Evolutionary conservation across 2,797 vertebrate genomes (phyloP).

Genomic region (Capromys pilorides): DNA sequence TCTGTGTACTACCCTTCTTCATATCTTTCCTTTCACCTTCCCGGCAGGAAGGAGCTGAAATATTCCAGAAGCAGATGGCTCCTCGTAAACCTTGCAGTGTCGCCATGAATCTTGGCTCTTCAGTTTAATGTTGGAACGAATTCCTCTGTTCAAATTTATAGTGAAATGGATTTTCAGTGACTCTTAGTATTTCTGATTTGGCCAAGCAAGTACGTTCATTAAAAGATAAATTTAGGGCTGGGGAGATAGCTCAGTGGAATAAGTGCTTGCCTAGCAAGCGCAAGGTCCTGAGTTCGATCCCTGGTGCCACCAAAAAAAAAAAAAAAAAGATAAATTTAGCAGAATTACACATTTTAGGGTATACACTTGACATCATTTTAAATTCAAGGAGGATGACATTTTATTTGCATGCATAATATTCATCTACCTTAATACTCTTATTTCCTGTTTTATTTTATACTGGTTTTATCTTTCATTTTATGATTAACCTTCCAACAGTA

Average conservation of each 20-base stretch:
- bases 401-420: constrained; percentile 8
- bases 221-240: constrained; percentile 35
- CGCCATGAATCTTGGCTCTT: constrained; percentile 47
- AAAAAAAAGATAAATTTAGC: constrained; percentile 23
- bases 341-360: constrained; percentile 36
- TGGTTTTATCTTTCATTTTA: constrained; percentile 34
- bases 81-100: constrained; percentile 37
- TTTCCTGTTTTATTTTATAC: constrained; percentile 44
- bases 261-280: too few species aligned
- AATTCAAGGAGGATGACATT: constrained; percentile 32
- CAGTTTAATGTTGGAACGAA: constrained; percentile 55
- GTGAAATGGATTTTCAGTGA: constrained; percentile 61
- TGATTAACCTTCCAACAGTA: constrained; percentile 4
- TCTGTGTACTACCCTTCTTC: constrained; percentile 4
- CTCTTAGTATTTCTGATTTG: constrained; percentile 63
- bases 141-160: constrained; percentile 37
- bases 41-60: background rate
- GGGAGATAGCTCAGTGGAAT: too few species aligned
- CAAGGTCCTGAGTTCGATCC: too few species aligned
- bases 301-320: too few species aligned
- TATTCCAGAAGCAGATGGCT: constrained; percentile 19
- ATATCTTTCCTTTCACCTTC: constrained; percentile 39
- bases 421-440: constrained; percentile 15
- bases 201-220: constrained; percentile 63
- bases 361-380: constrained; percentile 45